These are phyloP conservation scores for Cephalopterus ornatus DNA, from an alignment of 2,113 vertebrate species.

Conservation along the genomic window DNA sequence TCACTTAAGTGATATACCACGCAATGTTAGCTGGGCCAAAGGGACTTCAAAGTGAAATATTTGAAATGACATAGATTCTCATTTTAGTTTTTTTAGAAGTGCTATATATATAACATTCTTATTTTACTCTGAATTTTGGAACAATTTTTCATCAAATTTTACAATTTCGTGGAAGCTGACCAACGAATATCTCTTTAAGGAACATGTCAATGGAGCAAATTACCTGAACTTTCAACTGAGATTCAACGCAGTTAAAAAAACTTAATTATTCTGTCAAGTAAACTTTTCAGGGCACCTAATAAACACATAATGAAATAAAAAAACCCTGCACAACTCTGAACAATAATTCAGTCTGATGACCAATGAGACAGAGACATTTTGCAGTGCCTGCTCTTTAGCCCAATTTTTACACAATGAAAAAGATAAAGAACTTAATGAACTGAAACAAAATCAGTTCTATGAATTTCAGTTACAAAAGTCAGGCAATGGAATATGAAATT, in stretches of 20 bases:
- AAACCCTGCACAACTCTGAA: background rate
- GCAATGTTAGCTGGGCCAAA: background rate
- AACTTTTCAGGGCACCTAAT: background rate
- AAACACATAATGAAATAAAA: background rate
- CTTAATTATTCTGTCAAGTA: background rate
- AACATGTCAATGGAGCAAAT: background rate
- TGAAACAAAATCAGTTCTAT: background rate
- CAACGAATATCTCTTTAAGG: background rate
- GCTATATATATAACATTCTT: background rate
- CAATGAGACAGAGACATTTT: background rate
- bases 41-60: background rate
- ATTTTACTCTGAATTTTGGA: background rate
- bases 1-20: background rate
- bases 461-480: background rate
- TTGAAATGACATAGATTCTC: background rate
- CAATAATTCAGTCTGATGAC: background rate
- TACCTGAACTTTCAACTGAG: background rate
- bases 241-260: background rate
- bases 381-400: background rate
- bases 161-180: background rate
- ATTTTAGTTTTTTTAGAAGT: background rate
- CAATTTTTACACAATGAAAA: background rate
- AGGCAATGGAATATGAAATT: background rate
- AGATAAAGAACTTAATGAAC: background rate
- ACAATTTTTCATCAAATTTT: background rate